phyloP scores from a whole-genome alignment of 2,797 vertebrate genomes.

The Periophthalmus magnuspinnatus region DNA sequence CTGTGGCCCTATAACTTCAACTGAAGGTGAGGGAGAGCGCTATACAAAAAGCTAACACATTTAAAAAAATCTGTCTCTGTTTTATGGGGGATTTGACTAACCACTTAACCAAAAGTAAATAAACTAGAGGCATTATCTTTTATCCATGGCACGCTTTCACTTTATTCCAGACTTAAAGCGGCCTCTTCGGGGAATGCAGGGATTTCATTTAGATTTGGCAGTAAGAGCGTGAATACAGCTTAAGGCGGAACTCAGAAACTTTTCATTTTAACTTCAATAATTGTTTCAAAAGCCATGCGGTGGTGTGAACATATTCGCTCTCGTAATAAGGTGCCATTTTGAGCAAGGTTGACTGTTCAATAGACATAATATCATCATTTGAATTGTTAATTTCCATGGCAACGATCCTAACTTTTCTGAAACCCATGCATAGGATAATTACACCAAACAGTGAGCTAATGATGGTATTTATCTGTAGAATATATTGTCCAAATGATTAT shows the following conservation, averaged over 20 bases:
- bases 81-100: neutral
- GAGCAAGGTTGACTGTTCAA: too few relatives aligned
- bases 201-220: neutral
- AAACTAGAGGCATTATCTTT: neutral
- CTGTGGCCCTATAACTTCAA: constrained; percentile 16
- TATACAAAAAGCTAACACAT: constrained; percentile 4
- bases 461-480: neutral
- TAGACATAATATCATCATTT: too few relatives aligned
- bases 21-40: constrained; percentile 31
- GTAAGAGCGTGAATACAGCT: neutral
- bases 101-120: constrained; percentile 2
- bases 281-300: neutral
- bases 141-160: neutral
- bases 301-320: neutral
- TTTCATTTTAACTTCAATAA: neutral
- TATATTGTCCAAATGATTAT: neutral
- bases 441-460: neutral
- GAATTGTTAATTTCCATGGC: too few relatives aligned
- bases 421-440: neutral
- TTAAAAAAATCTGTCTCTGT: neutral
- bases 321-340: too few relatives aligned
- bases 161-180: neutral
- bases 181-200: neutral
- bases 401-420: too few relatives aligned
- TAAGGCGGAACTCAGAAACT: neutral